phyloP scores from a whole-genome alignment of 2,888 invertebrate genomes.

The Anodontia alba region DNA sequence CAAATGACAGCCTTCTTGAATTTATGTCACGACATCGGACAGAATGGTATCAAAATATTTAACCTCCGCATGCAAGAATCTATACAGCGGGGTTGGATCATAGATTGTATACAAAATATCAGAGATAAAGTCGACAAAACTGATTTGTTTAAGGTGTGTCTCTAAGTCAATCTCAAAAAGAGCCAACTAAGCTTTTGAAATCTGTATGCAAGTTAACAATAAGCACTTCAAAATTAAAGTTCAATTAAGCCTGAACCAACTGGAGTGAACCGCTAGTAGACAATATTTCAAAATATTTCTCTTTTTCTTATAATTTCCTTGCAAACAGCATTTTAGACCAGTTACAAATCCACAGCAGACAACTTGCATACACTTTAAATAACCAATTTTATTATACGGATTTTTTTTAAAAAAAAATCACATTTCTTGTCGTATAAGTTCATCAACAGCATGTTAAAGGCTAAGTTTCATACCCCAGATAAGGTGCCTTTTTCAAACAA shows the following conservation, averaged over 20 bases:
- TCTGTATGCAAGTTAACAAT: neutral
- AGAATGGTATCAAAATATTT: neutral
- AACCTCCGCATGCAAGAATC: neutral
- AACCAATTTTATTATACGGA: too few relatives aligned
- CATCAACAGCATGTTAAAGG: too few relatives aligned
- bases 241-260: neutral
- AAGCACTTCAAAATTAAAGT: neutral
- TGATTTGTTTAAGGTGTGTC: slow-evolving; percentile 5
- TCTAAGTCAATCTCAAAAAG: neutral
- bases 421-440: too few relatives aligned
- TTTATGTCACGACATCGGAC: slow-evolving; percentile 11
- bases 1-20: neutral
- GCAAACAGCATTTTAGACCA: too few relatives aligned
- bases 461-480: too few relatives aligned
- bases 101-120: neutral
- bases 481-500: too few relatives aligned
- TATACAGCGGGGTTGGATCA: neutral
- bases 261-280: too few relatives aligned
- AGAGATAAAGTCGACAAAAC: neutral
- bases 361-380: too few relatives aligned
- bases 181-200: neutral
- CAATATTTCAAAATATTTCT: too few relatives aligned
- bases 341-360: too few relatives aligned
- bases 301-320: too few relatives aligned
- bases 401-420: too few relatives aligned